Evolutionary conservation across 2,888 invertebrate species (phyloP), one percentile per base, ranked within the genome.

Genomic region (Bunonema sp.): DNA sequence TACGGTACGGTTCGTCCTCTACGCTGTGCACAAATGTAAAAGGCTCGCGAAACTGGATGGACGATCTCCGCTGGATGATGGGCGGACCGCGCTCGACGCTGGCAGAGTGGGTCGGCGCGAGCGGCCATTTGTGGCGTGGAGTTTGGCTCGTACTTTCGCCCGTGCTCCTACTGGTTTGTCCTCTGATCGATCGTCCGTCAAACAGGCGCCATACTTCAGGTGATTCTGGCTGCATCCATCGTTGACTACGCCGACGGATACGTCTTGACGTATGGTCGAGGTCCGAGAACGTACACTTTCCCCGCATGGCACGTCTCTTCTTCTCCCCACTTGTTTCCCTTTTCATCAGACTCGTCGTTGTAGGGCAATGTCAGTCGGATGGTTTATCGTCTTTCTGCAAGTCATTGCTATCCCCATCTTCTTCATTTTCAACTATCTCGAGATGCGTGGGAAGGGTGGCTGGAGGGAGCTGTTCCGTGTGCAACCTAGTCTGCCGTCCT

Each of bases 31-130:
- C 7, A 34, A 34, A 18, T 26, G 8, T 8, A 26, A 26, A 23
- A 41, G 41, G 41, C 10, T 22, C 35, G 3, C n/a, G 22, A 5
- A 30, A 41, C 15, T 41, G 35, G 19, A 16, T 15, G 12, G 5
- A 16, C 2, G 41, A 41, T 8, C n/a, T 41, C 30, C 22, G 23
- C 7, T 35, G 29, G 29, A 41, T 41, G 41, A 41, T 41, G 34
- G 41, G 41, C 31, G n/a, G 10, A 5, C 35, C 41, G 8, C 5
- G n/a, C 15, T 18, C 34, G 7, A 15, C 23, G 12, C 4, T 41
- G 18, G 35, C 33, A 10, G 35, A 30, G 21, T 16, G 28, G 8
- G 21, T 41, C 41, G 41, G 41, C 3, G n/a, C 34, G 2, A 18
- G 28, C 2, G 41, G 41, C 15, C 2, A 19, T 8, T 19, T 24